These are phyloP conservation scores for Hypocryptadius cinnamomeus DNA, from an alignment of 2,113 vertebrate species.

Conservation along the genomic window DNA sequence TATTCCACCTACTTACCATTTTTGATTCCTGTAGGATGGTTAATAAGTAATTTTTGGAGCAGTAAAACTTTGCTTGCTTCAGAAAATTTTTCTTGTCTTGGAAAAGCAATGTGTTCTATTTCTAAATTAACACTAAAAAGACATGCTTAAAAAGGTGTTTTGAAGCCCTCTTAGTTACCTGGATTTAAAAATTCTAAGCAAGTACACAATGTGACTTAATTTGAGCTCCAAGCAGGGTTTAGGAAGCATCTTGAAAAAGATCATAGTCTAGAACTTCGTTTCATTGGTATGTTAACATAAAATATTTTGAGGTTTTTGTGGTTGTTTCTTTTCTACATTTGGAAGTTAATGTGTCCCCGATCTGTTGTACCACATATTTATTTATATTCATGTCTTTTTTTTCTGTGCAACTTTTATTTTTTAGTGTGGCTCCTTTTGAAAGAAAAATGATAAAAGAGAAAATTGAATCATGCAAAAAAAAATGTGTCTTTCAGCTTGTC, in stretches of 20 bases:
- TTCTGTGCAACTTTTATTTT: neutral
- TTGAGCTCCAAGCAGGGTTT: neutral
- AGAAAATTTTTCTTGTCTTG: neutral
- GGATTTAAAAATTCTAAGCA: neutral
- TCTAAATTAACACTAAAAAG: neutral
- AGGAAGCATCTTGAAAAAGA: neutral
- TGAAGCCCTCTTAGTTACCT: neutral
- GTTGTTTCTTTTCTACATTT: neutral
- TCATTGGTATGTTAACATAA: neutral
- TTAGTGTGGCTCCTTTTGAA: neutral
- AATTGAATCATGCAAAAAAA: neutral
- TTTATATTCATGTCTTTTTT: neutral
- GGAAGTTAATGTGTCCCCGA: neutral
- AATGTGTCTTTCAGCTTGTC: neutral
- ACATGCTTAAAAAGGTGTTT: neutral
- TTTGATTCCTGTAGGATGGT: neutral
- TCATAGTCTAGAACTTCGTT: neutral
- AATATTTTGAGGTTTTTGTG: neutral
- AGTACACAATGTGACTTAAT: neutral
- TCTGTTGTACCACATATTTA: neutral
- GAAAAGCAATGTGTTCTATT: neutral
- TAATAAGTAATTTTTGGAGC: neutral
- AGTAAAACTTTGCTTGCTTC: neutral
- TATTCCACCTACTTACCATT: neutral
- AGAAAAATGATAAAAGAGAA: neutral